These are phyloP conservation scores for Oppia nitens DNA, from an alignment of 1,140 invertebrate genomes.

Conservation along the genomic window DNA sequence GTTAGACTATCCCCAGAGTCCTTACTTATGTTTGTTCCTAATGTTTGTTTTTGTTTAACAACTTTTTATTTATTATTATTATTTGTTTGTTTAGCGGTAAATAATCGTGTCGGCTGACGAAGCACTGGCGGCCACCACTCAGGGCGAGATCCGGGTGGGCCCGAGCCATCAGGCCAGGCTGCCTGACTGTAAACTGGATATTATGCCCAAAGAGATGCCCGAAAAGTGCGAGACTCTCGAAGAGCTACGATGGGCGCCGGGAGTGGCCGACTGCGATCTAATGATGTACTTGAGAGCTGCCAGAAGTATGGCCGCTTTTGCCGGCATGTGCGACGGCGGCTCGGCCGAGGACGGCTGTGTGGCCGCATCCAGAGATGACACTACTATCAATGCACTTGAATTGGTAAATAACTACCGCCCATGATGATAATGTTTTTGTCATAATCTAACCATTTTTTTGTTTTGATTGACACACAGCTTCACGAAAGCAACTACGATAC, in stretches of 20 bases:
- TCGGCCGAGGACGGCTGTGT: constrained; percentile 89
- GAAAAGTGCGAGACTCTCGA: constrained; percentile 57
- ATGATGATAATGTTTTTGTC: too few species aligned
- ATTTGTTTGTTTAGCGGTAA: too few species aligned
- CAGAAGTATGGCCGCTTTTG: constrained; percentile 59
- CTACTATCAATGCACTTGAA: constrained; percentile 90
- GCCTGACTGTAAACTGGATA: constrained; percentile 55
- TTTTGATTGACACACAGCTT: constrained; percentile 39
- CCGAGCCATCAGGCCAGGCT: constrained; percentile 71
- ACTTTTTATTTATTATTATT: too few species aligned
- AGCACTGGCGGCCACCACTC: constrained; percentile 41
- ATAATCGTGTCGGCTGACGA: too few species aligned
- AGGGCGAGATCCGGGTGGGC: constrained; percentile 87
- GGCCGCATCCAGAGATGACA: constrained; percentile 87
- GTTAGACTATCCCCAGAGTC: too few species aligned
- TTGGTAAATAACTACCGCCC: constrained; percentile 43
- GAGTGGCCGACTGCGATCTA: constrained; percentile 76
- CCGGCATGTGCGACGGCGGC: constrained; percentile 93
- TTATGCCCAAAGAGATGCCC: constrained; percentile 43
- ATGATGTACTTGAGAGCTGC: constrained; percentile 93
- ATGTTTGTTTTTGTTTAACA: too few species aligned
- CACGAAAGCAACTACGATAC: constrained; percentile 90
- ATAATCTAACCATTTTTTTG: not conserved
- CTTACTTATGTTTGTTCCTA: too few species aligned
- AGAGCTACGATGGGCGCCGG: constrained; percentile 80